Conservation (phyloP, 2,113 vertebrate genomes). For the Grallaria varia region DNA sequence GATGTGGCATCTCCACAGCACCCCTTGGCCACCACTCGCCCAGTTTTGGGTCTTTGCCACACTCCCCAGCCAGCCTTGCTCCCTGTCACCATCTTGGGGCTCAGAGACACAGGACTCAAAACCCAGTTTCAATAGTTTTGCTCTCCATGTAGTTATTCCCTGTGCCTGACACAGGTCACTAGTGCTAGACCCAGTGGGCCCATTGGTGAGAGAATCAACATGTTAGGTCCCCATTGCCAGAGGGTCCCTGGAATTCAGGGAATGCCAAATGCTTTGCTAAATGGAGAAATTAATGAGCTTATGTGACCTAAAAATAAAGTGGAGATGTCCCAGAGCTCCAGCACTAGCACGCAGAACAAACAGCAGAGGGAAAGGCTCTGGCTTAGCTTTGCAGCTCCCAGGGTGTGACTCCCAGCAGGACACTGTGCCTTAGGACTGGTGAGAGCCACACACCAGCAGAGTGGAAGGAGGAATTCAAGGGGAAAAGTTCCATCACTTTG, state of each 20-base stretch:
- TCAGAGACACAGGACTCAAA: neutral
- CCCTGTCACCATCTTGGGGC: neutral
- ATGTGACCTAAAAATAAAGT: neutral
- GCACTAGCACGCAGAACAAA: neutral
- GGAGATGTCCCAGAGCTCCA: neutral
- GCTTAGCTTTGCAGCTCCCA: neutral
- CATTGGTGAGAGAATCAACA: too few relatives aligned
- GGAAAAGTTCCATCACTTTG: neutral
- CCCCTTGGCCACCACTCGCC: neutral
- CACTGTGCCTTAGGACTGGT: neutral
- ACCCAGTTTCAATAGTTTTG: accelerated
- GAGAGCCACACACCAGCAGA: neutral
- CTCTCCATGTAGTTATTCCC: neutral
- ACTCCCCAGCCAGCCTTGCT: neutral
- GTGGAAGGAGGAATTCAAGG: accelerated
- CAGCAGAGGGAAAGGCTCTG: neutral
- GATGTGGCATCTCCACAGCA: accelerated
- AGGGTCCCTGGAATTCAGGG: neutral
- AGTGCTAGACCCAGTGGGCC: neutral
- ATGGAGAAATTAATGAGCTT: neutral
- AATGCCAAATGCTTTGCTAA: neutral
- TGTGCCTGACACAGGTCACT: neutral
- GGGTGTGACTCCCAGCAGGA: accelerated
- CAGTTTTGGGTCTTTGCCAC: neutral
- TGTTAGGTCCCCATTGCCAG: neutral